These are phyloP conservation scores for Rhineura floridana DNA, from an alignment of 2,113 vertebrate genomes.

Conservation along the genomic window DNA sequence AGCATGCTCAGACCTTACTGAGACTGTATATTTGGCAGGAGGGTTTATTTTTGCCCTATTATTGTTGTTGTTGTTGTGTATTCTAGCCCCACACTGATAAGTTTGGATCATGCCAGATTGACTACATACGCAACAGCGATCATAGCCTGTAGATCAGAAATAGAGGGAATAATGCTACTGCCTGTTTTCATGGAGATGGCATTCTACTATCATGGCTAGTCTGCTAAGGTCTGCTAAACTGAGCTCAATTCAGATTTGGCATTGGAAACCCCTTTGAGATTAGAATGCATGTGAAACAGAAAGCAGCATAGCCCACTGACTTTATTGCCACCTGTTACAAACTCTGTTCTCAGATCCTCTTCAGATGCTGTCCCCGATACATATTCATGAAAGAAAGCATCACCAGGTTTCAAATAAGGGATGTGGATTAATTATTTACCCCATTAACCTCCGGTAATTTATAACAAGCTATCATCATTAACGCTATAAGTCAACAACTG, in stretches of 20 bases:
- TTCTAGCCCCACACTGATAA: too few relatives aligned
- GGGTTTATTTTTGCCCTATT: too few relatives aligned
- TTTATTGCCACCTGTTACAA: background rate
- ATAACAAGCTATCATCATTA: slow-evolving; percentile 63
- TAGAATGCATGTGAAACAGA: background rate
- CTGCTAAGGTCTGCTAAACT: too few relatives aligned
- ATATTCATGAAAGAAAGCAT: slow-evolving; percentile 60
- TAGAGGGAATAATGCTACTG: too few relatives aligned
- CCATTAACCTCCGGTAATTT: slow-evolving; percentile 66
- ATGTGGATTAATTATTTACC: slow-evolving; percentile 58
- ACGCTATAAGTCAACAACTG: slow-evolving; percentile 64
- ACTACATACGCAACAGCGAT: too few relatives aligned
- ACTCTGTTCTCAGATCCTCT: background rate
- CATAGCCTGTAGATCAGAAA: too few relatives aligned
- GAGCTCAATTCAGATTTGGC: background rate
- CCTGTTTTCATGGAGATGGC: background rate
- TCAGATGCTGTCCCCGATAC: slow-evolving; percentile 19
- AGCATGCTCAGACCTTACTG: too few relatives aligned
- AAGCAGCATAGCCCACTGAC: background rate
- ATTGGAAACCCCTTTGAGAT: background rate
- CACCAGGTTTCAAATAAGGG: slow-evolving; percentile 43
- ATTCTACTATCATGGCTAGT: too few relatives aligned
- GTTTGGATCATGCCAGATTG: too few relatives aligned
- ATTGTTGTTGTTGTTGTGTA: too few relatives aligned
- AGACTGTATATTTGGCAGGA: too few relatives aligned